These are phyloP conservation scores for Fulica atra DNA, from an alignment of 2,113 vertebrate genomes.

Conservation along the genomic window DNA sequence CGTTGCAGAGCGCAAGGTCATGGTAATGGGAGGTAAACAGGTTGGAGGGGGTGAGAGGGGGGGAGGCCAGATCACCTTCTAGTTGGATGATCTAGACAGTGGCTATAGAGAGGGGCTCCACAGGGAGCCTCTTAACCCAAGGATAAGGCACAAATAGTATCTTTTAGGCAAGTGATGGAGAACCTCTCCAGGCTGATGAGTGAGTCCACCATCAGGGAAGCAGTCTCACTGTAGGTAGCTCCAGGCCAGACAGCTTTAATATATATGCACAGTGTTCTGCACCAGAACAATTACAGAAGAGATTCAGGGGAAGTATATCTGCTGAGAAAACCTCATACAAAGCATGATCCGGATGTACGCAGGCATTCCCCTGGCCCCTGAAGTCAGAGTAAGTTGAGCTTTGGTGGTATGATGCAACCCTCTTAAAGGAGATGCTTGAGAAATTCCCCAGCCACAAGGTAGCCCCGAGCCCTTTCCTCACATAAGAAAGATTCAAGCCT, in stretches of 20 bases:
- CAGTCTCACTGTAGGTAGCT: neutral
- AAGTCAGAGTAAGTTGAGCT: neutral
- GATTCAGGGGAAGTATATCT: neutral
- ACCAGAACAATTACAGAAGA: neutral
- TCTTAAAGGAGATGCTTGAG: neutral
- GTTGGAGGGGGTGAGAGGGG: neutral
- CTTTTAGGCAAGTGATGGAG: neutral
- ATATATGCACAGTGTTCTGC: rapidly evolving
- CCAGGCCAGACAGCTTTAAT: neutral
- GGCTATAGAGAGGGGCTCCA: neutral
- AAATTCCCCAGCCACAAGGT: neutral
- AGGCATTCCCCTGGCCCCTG: neutral
- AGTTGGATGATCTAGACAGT: neutral
- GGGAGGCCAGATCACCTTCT: neutral
- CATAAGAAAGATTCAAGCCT: neutral
- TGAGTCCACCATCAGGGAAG: neutral
- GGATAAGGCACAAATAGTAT: neutral
- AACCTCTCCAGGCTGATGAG: neutral
- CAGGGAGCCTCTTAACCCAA: neutral
- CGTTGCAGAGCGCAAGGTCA: conserved; percentile 13
- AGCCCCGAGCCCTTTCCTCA: neutral
- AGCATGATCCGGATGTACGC: neutral
- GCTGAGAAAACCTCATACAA: neutral
- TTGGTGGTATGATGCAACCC: neutral
- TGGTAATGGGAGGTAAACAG: conserved; percentile 41